Percentiles rank a stretch among this genome's conserved stretches.
Conservation (phyloP, 2,888 invertebrate species). For the Cremastinae sp. region DNA sequence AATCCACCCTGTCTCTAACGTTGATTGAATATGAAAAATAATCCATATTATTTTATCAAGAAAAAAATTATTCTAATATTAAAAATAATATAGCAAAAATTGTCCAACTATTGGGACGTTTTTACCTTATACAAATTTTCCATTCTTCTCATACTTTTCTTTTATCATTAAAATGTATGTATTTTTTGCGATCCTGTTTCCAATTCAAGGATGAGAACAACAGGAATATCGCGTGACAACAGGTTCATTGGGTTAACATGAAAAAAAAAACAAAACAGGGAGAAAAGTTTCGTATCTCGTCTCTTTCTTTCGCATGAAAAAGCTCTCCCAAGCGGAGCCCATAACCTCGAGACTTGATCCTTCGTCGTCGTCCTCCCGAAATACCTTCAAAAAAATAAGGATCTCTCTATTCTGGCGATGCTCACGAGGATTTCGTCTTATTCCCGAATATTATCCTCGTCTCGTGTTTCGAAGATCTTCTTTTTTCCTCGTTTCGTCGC, state of each 20-base stretch:
- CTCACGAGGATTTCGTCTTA: conserved; percentile 24
- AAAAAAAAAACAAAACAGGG: conserved; percentile 50
- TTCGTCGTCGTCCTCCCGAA: conserved; percentile 7
- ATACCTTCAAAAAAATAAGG: conserved; percentile 26
- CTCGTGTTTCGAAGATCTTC: conserved; percentile 56
- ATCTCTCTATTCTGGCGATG: conserved; percentile 47
- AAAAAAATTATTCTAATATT: no score
- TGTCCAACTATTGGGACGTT: no score
- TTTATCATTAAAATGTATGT: no score
- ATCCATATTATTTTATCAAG: no score
- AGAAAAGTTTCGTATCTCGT: conserved; percentile 32
- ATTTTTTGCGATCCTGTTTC: no score
- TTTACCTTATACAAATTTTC: no score
- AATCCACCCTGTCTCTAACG: no score
- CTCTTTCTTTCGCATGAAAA: not conserved
- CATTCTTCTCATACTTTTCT: no score
- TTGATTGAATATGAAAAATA: no score
- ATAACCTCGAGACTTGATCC: conserved; percentile 31
- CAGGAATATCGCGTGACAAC: conserved; percentile 71
- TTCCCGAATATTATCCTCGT: conserved; percentile 44
- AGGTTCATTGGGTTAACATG: conserved; percentile 65
- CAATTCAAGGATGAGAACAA: conserved; percentile 13
- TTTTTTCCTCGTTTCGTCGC: conserved; percentile 28
- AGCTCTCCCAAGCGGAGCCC: conserved; percentile 52
- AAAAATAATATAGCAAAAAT: no score